Evolutionary conservation across 2,888 invertebrate genomes (phyloP).

Genomic region (Diploptera punctata): DNA sequence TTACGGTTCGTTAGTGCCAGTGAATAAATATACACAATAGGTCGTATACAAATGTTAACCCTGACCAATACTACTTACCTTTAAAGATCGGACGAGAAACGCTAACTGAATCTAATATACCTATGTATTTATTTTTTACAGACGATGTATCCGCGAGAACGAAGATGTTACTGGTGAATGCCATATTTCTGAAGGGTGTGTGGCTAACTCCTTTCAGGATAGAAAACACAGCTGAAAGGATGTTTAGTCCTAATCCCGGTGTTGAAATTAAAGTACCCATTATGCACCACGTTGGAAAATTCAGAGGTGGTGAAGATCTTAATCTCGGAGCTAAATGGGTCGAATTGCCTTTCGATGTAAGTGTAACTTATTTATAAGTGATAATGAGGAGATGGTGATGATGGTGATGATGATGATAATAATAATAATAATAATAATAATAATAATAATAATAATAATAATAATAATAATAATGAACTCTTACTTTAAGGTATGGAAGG

Average conservation of each 20-base stretch:
- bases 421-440: too few relatives aligned
- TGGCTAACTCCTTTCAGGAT: constrained; percentile 41
- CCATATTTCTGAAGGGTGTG: constrained; percentile 44
- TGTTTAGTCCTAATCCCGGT: constrained; percentile 36
- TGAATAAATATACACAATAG: too few relatives aligned
- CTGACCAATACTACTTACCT: too few relatives aligned
- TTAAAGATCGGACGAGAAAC: too few relatives aligned
- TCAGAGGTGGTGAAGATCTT: constrained; percentile 40
- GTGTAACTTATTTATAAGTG: constrained; percentile 10
- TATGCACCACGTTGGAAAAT: constrained; percentile 40
- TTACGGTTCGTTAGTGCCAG: too few relatives aligned
- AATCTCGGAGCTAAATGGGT: constrained; percentile 43
- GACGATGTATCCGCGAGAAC: constrained; percentile 40
- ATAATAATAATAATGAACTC: too few relatives aligned
- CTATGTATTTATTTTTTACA: constrained; percentile 1
- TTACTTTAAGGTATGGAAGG: too few relatives aligned
- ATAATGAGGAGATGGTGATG: too few relatives aligned
- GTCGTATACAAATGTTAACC: too few relatives aligned
- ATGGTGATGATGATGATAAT: too few relatives aligned
- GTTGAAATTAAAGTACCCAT: constrained; percentile 37
- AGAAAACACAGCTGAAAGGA: constrained; percentile 35
- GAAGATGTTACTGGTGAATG: constrained; percentile 43
- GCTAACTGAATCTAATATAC: too few relatives aligned
- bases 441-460: too few relatives aligned
- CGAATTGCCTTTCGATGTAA: constrained; percentile 44